Evolutionary conservation across 23 tunicate species (phyloP).

Genomic region (Botrylloides violaceus): DNA sequence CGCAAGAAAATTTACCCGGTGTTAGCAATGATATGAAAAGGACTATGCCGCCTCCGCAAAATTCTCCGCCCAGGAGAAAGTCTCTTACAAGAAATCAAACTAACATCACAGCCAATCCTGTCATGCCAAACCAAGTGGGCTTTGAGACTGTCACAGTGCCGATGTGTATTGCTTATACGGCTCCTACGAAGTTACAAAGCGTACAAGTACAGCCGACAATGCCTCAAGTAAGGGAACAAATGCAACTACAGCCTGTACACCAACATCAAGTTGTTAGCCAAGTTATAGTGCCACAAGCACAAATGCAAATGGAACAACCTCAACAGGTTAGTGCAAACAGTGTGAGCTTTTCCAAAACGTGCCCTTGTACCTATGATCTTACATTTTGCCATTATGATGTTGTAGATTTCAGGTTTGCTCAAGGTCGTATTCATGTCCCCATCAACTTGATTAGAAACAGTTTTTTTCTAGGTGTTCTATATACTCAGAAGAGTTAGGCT

Average conservation of each 20-base stretch:
- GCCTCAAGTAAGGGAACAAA: too few relatives aligned
- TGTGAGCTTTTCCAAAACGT: too few relatives aligned
- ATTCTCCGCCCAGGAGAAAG: conserved; percentile 6
- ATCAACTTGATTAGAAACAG: too few relatives aligned
- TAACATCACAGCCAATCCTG: not conserved
- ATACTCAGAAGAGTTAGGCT: too few relatives aligned
- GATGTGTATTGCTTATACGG: not conserved
- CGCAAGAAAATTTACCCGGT: not conserved
- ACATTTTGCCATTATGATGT: too few relatives aligned
- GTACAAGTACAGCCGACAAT: not conserved
- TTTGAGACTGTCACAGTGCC: too few relatives aligned
- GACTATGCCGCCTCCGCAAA: conserved; percentile 31
- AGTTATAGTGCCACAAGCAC: too few relatives aligned
- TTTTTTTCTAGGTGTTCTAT: too few relatives aligned
- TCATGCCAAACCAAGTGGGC: not conserved
- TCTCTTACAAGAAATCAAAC: not conserved
- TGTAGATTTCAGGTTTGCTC: too few relatives aligned
- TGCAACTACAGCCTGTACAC: too few relatives aligned
- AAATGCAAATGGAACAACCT: not conserved
- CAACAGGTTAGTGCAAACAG: not conserved
- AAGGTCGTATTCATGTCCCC: too few relatives aligned
- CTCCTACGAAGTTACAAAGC: not conserved
- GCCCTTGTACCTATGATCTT: too few relatives aligned
- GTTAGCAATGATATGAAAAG: not conserved
- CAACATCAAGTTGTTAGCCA: not conserved